Evolutionary conservation across 2,797 vertebrate genomes (phyloP).

Genomic region (Tolypeutes matacus): DNA sequence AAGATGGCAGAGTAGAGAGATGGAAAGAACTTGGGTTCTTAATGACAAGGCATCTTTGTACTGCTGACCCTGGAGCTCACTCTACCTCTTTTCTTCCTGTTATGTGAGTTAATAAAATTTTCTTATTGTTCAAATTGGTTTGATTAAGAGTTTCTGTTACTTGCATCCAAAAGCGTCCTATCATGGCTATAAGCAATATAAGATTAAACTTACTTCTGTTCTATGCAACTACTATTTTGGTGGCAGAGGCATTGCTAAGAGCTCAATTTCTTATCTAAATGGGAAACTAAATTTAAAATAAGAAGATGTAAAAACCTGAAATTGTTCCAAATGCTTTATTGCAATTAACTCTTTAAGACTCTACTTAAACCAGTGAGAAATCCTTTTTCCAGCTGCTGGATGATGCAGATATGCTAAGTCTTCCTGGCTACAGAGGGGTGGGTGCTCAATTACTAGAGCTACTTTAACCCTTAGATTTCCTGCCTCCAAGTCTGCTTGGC

Average conservation of each 20-base stretch:
- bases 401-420: neutral
- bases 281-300: constrained; percentile 23
- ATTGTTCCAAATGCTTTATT: neutral
- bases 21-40: neutral
- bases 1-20: neutral
- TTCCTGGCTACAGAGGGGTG: neutral
- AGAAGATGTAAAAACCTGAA: neutral
- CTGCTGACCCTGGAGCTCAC: neutral
- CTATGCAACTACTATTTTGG: neutral
- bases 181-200: neutral
- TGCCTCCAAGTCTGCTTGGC: neutral
- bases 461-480: neutral
- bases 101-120: neutral
- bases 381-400: neutral
- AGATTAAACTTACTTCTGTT: neutral
- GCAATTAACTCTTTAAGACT: neutral
- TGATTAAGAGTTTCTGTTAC: constrained; percentile 6
- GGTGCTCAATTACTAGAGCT: too few species aligned
- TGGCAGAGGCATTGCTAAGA: neutral
- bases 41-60: neutral
- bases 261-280: neutral
- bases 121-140: neutral
- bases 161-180: neutral
- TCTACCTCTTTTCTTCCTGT: neutral
- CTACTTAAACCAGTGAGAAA: neutral